Conservation (phyloP, 1,140 invertebrate genomes). For the Megathymus violae region DNA sequence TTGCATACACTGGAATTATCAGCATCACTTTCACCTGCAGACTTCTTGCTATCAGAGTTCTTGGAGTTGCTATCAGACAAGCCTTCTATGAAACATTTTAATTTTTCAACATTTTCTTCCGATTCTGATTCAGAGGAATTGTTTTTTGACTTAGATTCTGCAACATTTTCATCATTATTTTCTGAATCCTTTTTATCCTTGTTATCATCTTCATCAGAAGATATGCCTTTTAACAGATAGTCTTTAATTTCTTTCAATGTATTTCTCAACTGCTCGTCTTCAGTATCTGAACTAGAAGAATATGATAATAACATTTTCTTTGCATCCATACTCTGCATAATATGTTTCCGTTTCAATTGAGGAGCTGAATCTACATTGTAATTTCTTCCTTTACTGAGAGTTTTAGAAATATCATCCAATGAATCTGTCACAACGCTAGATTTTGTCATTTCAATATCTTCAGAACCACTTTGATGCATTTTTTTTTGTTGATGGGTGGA, state of each 20-base stretch:
- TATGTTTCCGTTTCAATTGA: conserved; percentile 59
- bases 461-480: conserved; percentile 3
- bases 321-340: conserved; percentile 65
- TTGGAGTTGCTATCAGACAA: conserved; percentile 15
- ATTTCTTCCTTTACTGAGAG: conserved; percentile 38
- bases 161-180: conserved; percentile 12
- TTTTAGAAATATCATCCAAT: conserved; percentile 45
- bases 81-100: conserved; percentile 20
- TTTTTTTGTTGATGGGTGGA: not conserved
- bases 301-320: conserved; percentile 68
- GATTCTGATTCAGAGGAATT: conserved; percentile 14
- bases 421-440: conserved; percentile 47
- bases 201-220: conserved; percentile 43
- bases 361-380: conserved; percentile 39
- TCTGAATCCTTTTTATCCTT: conserved; percentile 13
- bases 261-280: conserved; percentile 61
- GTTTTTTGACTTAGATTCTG: conserved; percentile 25
- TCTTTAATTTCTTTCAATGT: conserved; percentile 59
- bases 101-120: conserved; percentile 4
- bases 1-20: conserved; percentile 42
- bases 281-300: conserved; percentile 71
- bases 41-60: conserved; percentile 18
- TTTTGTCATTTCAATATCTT: conserved; percentile 26
- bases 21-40: conserved; percentile 19
- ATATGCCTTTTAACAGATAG: conserved; percentile 46